phyloP scores from a whole-genome alignment of 2,113 vertebrate genomes.

The human (Homo sapiens) region GRCh38 chr1:14628501-14629000 shows the following conservation, averaged over 20 bases:
- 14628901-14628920: no score
- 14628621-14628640: not conserved
- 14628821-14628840: not conserved
- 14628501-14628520: conserved; percentile 68
- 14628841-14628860: no score
- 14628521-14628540: conserved; percentile 71
- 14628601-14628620: conserved; percentile 49
- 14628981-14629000: no score
- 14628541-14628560: conserved; percentile 60
- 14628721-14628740: not conserved
- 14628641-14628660: conserved; percentile 10
- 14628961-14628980: no score
- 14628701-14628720: rapidly evolving
- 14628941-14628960: no score
- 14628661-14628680: not conserved
- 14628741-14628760: rapidly evolving
- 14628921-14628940: no score
- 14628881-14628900: no score
- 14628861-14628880: no score
- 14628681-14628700: not conserved
- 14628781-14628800: rapidly evolving
- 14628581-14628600: conserved; percentile 62
- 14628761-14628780: not conserved
- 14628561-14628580: conserved; percentile 55
- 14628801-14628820: not conserved